Conservation (phyloP, 2,888 invertebrate species). For the Euphydryas editha region DNA sequence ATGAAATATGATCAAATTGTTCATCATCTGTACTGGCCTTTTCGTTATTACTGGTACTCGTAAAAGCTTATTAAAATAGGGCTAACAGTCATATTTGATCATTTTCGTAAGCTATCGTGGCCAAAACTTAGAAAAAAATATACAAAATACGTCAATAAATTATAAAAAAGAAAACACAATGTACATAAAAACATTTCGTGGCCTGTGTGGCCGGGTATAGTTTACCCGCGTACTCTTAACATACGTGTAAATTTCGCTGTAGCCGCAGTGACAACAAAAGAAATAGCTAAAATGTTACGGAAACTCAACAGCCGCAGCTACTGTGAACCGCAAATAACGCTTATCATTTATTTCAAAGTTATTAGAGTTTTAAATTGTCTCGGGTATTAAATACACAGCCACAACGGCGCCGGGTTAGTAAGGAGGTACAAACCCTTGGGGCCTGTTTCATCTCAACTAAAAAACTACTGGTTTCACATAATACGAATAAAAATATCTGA, state of each 20-base stretch:
- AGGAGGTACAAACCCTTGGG: too few relatives aligned
- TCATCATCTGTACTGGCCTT: constrained; percentile 17
- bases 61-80: constrained; percentile 22
- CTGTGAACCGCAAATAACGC: not conserved
- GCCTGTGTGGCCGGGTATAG: constrained; percentile 12
- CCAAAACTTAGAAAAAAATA: not conserved
- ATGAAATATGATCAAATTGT: constrained; percentile 10
- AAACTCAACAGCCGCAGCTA: not conserved
- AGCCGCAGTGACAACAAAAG: not conserved
- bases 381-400: too few relatives aligned
- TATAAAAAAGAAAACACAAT: not conserved
- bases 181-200: not conserved
- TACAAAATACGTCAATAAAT: constrained; percentile 6
- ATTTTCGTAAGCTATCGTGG: constrained; percentile 9
- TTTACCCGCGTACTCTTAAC: constrained; percentile 20
- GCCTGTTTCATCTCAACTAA: too few relatives aligned
- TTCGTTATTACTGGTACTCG: constrained; percentile 16
- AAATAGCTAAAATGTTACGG: not conserved
- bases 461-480: too few relatives aligned
- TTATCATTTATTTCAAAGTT: not conserved
- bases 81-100: constrained; percentile 20
- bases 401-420: too few relatives aligned
- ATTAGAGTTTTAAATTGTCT: not conserved
- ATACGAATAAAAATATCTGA: too few relatives aligned
- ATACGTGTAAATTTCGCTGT: not conserved